A percentile compares a stretch with the other conserved stretches of the same genome.
These are phyloP conservation scores for Bostrychus sinensis DNA, from an alignment of 2,113 vertebrate genomes.

Conservation along the genomic window DNA sequence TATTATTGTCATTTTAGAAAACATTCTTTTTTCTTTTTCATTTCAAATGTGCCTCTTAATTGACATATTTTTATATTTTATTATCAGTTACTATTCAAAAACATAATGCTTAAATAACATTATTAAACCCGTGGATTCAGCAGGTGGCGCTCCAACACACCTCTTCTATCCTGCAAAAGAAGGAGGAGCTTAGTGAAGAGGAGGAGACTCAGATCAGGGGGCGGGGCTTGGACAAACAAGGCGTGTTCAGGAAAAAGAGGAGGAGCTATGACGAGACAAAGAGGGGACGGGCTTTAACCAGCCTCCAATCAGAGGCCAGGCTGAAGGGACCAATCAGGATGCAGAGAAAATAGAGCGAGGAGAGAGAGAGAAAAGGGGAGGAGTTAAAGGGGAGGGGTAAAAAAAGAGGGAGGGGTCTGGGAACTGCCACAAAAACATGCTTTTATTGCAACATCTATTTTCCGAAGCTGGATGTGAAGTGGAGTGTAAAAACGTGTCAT, in stretches of 20 bases:
- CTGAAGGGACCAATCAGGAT: slow-evolving; percentile 65
- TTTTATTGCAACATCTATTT: slow-evolving; percentile 40
- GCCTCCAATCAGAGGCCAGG: slow-evolving; percentile 53
- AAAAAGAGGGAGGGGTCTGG: slow-evolving; percentile 17
- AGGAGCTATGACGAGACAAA: slow-evolving; percentile 9
- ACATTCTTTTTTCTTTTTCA: neutral
- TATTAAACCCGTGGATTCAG: slow-evolving; percentile 13
- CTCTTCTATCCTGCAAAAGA: neutral
- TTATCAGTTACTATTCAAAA: neutral
- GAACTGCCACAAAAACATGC: slow-evolving; percentile 14
- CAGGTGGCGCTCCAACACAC: slow-evolving; percentile 54
- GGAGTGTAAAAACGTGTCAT: slow-evolving; percentile 29
- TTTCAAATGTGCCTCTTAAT: slow-evolving; percentile 1
- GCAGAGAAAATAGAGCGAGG: slow-evolving; percentile 30
- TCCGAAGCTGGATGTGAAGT: slow-evolving; percentile 11
- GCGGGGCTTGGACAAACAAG: slow-evolving; percentile 15
- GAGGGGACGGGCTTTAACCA: slow-evolving; percentile 22
- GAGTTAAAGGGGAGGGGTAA: slow-evolving; percentile 36
- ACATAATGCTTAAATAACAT: neutral
- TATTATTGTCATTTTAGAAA: neutral
- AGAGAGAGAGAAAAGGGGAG: slow-evolving; percentile 47
- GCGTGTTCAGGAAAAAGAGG: slow-evolving; percentile 29
- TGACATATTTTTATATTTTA: neutral
- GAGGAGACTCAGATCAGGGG: slow-evolving; percentile 26
- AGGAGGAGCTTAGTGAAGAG: slow-evolving; percentile 38